phyloP scores from a whole-genome alignment of 2,888 invertebrate species.

The Oscheius myriophilus region DNA sequence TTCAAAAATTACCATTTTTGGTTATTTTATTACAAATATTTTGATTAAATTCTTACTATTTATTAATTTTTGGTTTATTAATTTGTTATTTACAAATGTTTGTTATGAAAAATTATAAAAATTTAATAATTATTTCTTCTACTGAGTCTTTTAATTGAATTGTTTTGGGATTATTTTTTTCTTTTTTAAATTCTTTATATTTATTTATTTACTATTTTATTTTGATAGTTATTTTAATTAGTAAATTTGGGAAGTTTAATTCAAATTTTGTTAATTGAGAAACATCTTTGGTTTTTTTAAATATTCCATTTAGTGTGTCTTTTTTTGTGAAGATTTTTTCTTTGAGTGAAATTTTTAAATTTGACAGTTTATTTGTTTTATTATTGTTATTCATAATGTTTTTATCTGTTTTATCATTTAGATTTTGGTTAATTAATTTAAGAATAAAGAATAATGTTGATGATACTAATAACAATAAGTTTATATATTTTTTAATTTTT shows the following conservation, averaged over 20 bases:
- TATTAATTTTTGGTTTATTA: too few species aligned
- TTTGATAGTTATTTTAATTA: conserved; percentile 48
- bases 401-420: conserved; percentile 73
- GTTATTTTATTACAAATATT: conserved; percentile 71
- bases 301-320: conserved; percentile 50
- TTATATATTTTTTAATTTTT: conserved; percentile 41
- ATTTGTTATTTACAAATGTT: conserved; percentile 55
- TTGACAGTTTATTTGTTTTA: conserved; percentile 43
- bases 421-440: conserved; percentile 72
- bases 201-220: conserved; percentile 54
- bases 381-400: conserved; percentile 45
- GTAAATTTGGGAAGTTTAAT: conserved; percentile 37
- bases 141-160: conserved; percentile 71
- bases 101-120: conserved; percentile 51
- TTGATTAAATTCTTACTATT: conserved; percentile 37
- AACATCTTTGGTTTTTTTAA: conserved; percentile 48
- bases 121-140: conserved; percentile 50
- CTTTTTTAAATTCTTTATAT: conserved; percentile 45
- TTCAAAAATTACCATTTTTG: conserved; percentile 77
- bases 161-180: too few species aligned
- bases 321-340: conserved; percentile 57
- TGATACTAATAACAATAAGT: conserved; percentile 34
- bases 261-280: conserved; percentile 47
- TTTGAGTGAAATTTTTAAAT: conserved; percentile 43
- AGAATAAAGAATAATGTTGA: conserved; percentile 42